Evolutionary conservation across 2,888 invertebrate species (phyloP).

Genomic region (Operophtera brumata): DNA sequence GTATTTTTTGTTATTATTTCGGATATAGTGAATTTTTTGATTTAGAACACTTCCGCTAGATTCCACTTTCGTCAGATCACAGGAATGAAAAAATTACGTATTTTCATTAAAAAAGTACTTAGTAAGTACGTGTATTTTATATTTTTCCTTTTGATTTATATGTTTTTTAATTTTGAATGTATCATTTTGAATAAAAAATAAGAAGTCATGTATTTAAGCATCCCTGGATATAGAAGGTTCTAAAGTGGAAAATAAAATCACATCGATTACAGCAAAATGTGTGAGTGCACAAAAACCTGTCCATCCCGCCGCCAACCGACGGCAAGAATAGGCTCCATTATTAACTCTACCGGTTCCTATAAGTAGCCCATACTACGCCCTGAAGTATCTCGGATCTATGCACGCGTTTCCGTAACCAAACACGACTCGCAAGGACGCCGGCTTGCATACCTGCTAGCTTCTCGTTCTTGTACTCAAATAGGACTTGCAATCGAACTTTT

Average conservation of each 20-base stretch:
- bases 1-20: no score
- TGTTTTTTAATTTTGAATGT: no score
- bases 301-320: not conserved
- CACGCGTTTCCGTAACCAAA: conserved; percentile 45
- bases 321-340: not conserved
- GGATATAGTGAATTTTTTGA: no score
- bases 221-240: no score
- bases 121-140: no score
- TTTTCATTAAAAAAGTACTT: no score
- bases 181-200: no score
- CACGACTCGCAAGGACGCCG: conserved; percentile 38
- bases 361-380: not conserved
- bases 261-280: not conserved
- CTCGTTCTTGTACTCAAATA: conserved; percentile 1
- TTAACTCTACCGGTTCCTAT: conserved; percentile 1
- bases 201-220: no score
- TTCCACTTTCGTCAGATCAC: no score
- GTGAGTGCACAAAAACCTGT: not conserved
- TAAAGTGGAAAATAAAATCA: not conserved
- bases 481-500: not conserved
- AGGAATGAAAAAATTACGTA: no score
- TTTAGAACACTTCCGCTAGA: no score
- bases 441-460: conserved; percentile 23
- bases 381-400: conserved; percentile 12
- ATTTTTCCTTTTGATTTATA: no score